Evolutionary conservation across 2,113 vertebrate species (phyloP).

Genomic region (Benitochromis conjunctus): DNA sequence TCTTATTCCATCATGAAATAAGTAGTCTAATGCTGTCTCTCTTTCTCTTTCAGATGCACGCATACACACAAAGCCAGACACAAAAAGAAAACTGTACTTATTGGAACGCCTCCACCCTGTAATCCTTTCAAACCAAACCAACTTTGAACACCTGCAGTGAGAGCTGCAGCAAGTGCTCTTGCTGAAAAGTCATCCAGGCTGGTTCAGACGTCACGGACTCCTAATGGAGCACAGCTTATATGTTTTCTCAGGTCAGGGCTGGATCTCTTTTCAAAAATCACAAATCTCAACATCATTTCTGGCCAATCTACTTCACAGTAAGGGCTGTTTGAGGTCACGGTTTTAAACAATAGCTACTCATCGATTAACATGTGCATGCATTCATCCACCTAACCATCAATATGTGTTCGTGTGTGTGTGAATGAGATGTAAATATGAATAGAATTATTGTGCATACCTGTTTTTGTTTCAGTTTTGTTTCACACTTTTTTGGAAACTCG

Average conservation of each 20-base stretch:
- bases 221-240: not conserved
- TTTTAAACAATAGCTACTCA: not conserved
- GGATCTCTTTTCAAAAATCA: conserved; percentile 8
- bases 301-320: not conserved
- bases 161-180: conserved; percentile 17
- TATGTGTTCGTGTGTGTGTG: not conserved
- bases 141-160: conserved; percentile 40
- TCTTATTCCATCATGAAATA: not conserved
- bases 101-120: conserved; percentile 33
- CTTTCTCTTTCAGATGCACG: not conserved
- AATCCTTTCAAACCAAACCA: conserved; percentile 39
- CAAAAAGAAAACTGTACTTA: conserved; percentile 44
- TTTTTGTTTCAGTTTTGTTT: not conserved
- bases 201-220: not conserved
- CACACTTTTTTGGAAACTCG: not conserved
- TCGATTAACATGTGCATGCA: not conserved
- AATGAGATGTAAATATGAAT: not conserved
- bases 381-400: not conserved
- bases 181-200: not conserved
- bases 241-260: conserved; percentile 6
- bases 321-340: not conserved
- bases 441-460: not conserved
- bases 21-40: not conserved
- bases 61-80: conserved; percentile 15
- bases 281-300: not conserved